Evolutionary conservation across 2,888 invertebrate genomes (phyloP).

Genomic region (Cataglyphis rosenhaueri): DNA sequence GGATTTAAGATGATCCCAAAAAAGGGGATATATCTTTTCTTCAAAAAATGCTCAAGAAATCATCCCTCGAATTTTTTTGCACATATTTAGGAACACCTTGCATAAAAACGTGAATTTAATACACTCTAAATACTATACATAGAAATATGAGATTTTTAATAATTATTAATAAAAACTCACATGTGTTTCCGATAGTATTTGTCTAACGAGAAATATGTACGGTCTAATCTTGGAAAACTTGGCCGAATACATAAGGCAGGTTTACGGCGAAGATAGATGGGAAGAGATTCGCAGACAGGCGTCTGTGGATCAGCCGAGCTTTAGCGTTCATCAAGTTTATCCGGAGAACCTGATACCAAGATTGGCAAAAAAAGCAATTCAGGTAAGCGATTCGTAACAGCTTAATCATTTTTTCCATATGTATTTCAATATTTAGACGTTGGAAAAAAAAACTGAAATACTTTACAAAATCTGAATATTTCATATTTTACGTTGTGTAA

Average conservation of each 20-base stretch:
- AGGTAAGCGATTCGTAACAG: slow-evolving; percentile 86
- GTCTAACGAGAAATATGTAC: slow-evolving; percentile 90
- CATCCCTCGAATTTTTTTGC: too few relatives aligned
- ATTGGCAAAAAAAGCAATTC: slow-evolving; percentile 94
- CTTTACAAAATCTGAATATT: not conserved
- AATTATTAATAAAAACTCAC: not conserved
- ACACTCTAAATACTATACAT: not conserved
- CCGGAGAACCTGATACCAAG: slow-evolving; percentile 95
- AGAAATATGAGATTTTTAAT: not conserved
- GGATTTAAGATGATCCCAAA: too few relatives aligned
- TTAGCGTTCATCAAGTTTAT: slow-evolving; percentile 97
- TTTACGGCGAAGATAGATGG: slow-evolving; percentile 98
- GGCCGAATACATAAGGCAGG: slow-evolving; percentile 95
- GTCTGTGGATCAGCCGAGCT: slow-evolving; percentile 94
- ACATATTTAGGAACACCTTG: not conserved
- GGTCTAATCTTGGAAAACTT: slow-evolving; percentile 97
- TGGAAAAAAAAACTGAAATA: not conserved
- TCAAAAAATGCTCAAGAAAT: too few relatives aligned
- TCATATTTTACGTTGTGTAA: not conserved
- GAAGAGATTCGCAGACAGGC: slow-evolving; percentile 95
- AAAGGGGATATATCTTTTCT: too few relatives aligned
- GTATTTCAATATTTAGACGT: not conserved
- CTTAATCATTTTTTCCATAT: not conserved
- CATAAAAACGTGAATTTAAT: not conserved
- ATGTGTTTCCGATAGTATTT: slow-evolving; percentile 3